Evolutionary conservation across 2,797 vertebrate species (phyloP).

Genomic region (Hephaestus fuliginosus): DNA sequence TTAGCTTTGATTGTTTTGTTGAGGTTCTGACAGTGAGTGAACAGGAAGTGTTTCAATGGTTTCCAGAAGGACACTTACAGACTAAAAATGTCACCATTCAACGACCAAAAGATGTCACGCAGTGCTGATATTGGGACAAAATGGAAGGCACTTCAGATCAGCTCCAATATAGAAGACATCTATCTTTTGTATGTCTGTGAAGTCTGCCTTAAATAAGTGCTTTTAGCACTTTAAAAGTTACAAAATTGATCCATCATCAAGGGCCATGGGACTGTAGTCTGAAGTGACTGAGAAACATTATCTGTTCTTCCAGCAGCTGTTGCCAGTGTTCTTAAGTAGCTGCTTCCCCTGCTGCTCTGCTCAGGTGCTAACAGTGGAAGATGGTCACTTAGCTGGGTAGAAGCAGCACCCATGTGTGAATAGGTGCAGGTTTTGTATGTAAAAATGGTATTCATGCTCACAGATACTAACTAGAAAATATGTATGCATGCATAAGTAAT

Average conservation of each 20-base stretch:
- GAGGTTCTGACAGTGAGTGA: neutral
- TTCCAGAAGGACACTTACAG: neutral
- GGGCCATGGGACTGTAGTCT: neutral
- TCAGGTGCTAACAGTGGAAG: constrained; percentile 18
- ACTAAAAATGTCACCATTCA: neutral
- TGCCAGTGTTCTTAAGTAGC: constrained; percentile 10
- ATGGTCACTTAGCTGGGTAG: constrained; percentile 25
- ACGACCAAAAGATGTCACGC: neutral
- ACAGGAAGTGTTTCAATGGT: neutral
- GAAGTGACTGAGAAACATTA: constrained; percentile 17
- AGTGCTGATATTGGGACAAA: neutral
- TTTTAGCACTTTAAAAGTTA: neutral
- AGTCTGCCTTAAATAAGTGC: neutral
- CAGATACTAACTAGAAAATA: constrained; percentile 3
- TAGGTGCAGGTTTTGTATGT: neutral
- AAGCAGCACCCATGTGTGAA: constrained; percentile 17
- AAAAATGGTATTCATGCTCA: too few species aligned
- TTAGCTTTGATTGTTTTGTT: neutral
- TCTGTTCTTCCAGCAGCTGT: constrained; percentile 25
- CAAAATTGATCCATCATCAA: neutral
- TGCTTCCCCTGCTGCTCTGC: constrained; percentile 4
- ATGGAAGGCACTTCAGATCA: neutral
- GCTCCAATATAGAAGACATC: constrained; percentile 1
- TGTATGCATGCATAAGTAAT: too few species aligned
- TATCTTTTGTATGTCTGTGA: neutral